Base-by-base conservation (phyloP, 92 coral and sea anemone genomes). In the Micromussa lordhowensis region DNA sequence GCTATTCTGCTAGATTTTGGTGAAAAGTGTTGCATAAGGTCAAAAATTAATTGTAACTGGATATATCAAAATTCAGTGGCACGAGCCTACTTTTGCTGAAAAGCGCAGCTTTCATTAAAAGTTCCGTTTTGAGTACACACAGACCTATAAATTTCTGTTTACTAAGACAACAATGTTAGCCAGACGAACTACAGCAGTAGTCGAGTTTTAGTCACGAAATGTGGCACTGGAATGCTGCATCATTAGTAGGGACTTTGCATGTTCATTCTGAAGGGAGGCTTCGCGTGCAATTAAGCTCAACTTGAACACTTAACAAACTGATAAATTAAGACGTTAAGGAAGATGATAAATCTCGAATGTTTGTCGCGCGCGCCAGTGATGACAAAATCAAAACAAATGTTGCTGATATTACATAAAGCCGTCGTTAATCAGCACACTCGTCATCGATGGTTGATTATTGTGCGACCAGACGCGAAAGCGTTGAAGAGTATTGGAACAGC, bases 321-420 rank as follows among this genome's bases (percentile, higher is more conserved):
- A 73, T 34, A 35, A 34, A 18, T 17, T 35, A 18, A 35, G 44
- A 34, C 83, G 71, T 19, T n/a, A 36, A 34, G 21, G 38, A 10
- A 24, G 75, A 17, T 40, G 16, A 71, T 18, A 36, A n/a, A 40
- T 34, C 36, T 30, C 51, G 10, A 51, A 30, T 83, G 64, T 71
- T 71, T 73, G 26, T 35, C 78, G 78, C 78, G 78, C 59, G 68
- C 68, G 4, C 79, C 29, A 40, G 81, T 84, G 88, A 36, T 84
- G 88, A 74, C 88, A 84, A 75, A 84, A 58, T 22, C 28, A 84
- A 55, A 36, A 53, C 87, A 72, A 73, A 72, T 24, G 70, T 54
- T 72, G 40, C 26, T 55, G 49, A 72, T 53, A 54, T 72, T 80
- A n/a, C 36, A 69, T 82, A 21, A 68, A 38, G 51, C 29, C 68